These are phyloP conservation scores for Papilio gigon DNA, from an alignment of 2,888 invertebrate species.

Conservation along the genomic window DNA sequence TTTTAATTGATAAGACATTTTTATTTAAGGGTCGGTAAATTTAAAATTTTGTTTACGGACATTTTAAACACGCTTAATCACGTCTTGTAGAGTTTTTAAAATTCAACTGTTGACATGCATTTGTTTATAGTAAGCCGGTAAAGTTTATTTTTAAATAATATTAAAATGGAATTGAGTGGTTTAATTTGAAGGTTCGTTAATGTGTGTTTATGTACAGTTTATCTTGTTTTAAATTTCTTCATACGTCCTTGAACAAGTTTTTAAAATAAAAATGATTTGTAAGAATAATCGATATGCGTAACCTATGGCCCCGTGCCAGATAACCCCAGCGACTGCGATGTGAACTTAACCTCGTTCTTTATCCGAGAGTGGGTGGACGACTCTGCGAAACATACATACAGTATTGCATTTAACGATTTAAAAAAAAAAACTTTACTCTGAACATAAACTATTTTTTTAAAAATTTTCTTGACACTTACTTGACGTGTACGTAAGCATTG, in stretches of 20 bases:
- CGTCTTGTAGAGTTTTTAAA: too few relatives aligned
- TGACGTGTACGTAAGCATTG: too few relatives aligned
- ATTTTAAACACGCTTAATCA: too few relatives aligned
- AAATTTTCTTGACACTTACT: too few relatives aligned
- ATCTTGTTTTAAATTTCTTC: not conserved
- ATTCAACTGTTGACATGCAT: too few relatives aligned
- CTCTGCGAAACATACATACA: slow-evolving; percentile 9
- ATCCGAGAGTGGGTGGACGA: slow-evolving; percentile 37
- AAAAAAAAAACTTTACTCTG: not conserved
- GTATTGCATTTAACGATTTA: not conserved
- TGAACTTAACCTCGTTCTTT: slow-evolving; percentile 49
- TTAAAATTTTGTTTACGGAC: too few relatives aligned
- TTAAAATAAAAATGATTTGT: not conserved
- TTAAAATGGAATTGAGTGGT: not conserved
- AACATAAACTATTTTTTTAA: not conserved
- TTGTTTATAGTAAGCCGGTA: too few relatives aligned
- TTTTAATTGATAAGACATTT: too few relatives aligned
- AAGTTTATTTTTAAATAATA: too few relatives aligned
- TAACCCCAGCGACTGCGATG: slow-evolving; percentile 14
- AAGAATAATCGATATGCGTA: slow-evolving; percentile 24
- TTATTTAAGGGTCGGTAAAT: too few relatives aligned
- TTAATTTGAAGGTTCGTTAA: not conserved
- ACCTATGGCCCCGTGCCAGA: slow-evolving; percentile 41
- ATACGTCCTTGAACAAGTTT: slow-evolving; percentile 31
- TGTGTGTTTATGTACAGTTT: not conserved